Evolutionary conservation across 2,888 invertebrate species (phyloP), one percentile per base, ranked within the genome.

Genomic region (Ceraclea dissimilis): DNA sequence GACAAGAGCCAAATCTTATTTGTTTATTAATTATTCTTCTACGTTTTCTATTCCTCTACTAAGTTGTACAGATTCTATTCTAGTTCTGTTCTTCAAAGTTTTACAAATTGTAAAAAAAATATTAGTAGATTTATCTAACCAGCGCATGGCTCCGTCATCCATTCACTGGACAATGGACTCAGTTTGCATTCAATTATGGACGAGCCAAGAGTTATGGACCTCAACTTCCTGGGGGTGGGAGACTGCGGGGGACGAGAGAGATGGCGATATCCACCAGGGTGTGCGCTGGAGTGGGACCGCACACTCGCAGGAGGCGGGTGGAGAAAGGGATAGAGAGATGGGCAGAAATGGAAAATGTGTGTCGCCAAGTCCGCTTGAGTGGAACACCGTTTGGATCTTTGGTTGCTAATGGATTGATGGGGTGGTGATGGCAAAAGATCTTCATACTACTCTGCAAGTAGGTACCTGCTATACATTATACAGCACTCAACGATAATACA

Each of bases 111-210:
- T n/a, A n/a, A n/a, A n/a, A n/a, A n/a, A n/a, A n/a, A n/a, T n/a
- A n/a, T n/a, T n/a, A n/a, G n/a, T n/a, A n/a, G n/a, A n/a, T n/a
- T n/a, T 4, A 46, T 46, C 11, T 46, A 17, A 11, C 47, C 53
- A 49, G 48, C 44, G 59, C 59, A 56, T 22, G 8, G 11, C 48
- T 54, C 56, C 51, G 51, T 46, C 53, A 55, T 54, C 54, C 60
- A 54, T 53, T 54, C 51, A 54, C 67, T 64, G 63, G 69, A 72
- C 72, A 74, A 73, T 75, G 68, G 70, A 72, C 70, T 71, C 69
- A 65, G 70, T 72, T 69, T 71, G 71, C 70, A 73, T 74, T 74
- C 73, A 76, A 75, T 75, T 74, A 75, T 74, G 72, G 72, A 71
- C 71, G 70, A 70, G 70, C 70, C 66, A 69, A 69, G 62, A 62